These are phyloP conservation scores for Leptonema lineaticorne DNA, from an alignment of 1,140 invertebrate species.

Conservation along the genomic window DNA sequence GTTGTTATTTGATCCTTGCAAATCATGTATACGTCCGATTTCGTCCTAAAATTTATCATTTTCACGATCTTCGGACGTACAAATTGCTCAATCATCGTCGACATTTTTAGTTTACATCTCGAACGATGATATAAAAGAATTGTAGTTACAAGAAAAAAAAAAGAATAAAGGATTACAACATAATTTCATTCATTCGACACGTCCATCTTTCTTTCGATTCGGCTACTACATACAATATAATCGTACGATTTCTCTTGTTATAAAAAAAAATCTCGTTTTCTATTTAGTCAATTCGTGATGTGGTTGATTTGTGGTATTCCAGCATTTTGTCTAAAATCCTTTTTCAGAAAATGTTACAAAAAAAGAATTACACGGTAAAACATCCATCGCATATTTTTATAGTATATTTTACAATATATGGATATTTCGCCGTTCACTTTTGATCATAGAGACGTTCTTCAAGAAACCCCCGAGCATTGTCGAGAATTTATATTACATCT, in stretches of 20 bases:
- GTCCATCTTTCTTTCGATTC: neutral
- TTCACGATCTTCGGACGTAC: neutral
- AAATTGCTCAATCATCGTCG: neutral
- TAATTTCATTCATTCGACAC: constrained; percentile 10
- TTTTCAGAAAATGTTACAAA: constrained; percentile 4
- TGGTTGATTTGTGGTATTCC: neutral
- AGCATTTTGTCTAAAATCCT: neutral
- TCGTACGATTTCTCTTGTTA: constrained; percentile 7
- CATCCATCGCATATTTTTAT: neutral
- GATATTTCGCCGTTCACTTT: constrained; percentile 13
- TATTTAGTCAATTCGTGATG: neutral
- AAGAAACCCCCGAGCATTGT: neutral
- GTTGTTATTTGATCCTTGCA: too few relatives aligned
- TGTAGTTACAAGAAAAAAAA: neutral
- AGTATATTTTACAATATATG: constrained; percentile 7
- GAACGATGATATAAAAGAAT: neutral
- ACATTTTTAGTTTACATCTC: neutral
- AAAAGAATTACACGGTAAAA: neutral
- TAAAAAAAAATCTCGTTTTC: neutral
- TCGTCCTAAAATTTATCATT: constrained; percentile 6
- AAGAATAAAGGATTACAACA: neutral
- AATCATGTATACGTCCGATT: too few relatives aligned
- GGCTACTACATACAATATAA: too few relatives aligned
- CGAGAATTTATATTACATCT: constrained; percentile 9
- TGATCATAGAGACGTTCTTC: neutral